phyloP scores from a whole-genome alignment of 1,140 invertebrate genomes.

The Drosophila ercepeae region DNA sequence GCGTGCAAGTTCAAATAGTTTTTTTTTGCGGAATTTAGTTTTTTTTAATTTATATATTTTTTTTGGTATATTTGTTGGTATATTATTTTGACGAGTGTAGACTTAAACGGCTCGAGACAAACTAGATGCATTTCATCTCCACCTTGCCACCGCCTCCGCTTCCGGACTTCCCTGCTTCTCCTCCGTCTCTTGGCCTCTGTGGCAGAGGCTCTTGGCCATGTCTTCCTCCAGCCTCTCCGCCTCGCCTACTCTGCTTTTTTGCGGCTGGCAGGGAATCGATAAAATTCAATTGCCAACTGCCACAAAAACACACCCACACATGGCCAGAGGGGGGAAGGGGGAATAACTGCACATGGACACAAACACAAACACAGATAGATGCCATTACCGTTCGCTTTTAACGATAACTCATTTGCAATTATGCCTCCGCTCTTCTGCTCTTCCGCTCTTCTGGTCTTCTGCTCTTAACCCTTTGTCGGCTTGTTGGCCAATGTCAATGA shows the following conservation, averaged over 20 bases:
- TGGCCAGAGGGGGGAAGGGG: background rate
- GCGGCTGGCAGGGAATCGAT: conserved; percentile 34
- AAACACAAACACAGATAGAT: background rate
- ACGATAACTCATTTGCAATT: conserved; percentile 47
- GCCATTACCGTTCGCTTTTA: conserved; percentile 20
- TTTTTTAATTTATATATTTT: background rate
- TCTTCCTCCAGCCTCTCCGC: background rate
- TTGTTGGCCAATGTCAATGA: conserved; percentile 49
- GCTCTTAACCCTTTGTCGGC: conserved; percentile 30
- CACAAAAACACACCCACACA: conserved; percentile 1
- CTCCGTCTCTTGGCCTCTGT: background rate
- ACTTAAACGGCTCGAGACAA: conserved; percentile 3
- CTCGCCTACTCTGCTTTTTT: background rate
- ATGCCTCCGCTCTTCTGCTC: conserved; percentile 27
- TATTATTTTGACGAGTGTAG: background rate
- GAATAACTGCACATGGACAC: background rate
- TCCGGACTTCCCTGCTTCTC: background rate
- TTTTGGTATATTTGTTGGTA: background rate
- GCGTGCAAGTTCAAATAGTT: background rate
- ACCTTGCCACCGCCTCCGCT: background rate
- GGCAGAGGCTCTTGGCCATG: background rate
- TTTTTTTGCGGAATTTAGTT: no score
- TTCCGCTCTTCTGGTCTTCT: no score
- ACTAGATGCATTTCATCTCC: conserved; percentile 2
- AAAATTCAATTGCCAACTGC: conserved; percentile 45